phyloP scores from a whole-genome alignment of 2,113 vertebrate genomes.

The Lampris megalopsis region DNA sequence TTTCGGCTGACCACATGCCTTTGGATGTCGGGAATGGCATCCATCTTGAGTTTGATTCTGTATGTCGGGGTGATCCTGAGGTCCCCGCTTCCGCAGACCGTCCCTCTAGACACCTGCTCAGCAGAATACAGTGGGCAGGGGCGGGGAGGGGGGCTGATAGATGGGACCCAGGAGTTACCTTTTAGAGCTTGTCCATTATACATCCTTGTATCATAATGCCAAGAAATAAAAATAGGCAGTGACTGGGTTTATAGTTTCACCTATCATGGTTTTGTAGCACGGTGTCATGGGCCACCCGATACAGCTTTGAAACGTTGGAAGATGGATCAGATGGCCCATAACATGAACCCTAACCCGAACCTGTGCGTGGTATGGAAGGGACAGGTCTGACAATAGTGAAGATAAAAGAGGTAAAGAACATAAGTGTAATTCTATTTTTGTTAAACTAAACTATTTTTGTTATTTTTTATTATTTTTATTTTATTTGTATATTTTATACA shows the following conservation, averaged over 20 bases:
- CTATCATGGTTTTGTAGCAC: background rate
- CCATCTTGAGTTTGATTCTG: conserved; percentile 37
- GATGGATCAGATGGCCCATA: too few relatives aligned
- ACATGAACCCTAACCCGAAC: too few relatives aligned
- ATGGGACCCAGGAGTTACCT: background rate
- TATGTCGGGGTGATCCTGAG: conserved; percentile 57
- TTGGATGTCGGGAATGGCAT: conserved; percentile 52
- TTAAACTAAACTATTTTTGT: too few relatives aligned
- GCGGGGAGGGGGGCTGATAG: background rate
- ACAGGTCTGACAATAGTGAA: too few relatives aligned
- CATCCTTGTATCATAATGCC: background rate
- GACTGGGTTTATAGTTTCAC: background rate
- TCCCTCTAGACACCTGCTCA: conserved; percentile 55
- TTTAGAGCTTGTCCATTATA: conserved; percentile 8
- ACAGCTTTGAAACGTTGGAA: background rate
- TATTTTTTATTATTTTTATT: too few relatives aligned
- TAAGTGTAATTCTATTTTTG: too few relatives aligned
- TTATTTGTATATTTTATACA: too few relatives aligned
- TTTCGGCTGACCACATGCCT: conserved; percentile 57
- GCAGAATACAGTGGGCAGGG: conserved; percentile 9
- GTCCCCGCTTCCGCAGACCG: conserved; percentile 40
- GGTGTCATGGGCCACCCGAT: background rate
- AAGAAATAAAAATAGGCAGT: conserved; percentile 10
- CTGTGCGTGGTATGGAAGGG: too few relatives aligned
- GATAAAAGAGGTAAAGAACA: too few relatives aligned